Conservation (phyloP, 2,113 vertebrate species). For the Cynocephalus volans region DNA sequence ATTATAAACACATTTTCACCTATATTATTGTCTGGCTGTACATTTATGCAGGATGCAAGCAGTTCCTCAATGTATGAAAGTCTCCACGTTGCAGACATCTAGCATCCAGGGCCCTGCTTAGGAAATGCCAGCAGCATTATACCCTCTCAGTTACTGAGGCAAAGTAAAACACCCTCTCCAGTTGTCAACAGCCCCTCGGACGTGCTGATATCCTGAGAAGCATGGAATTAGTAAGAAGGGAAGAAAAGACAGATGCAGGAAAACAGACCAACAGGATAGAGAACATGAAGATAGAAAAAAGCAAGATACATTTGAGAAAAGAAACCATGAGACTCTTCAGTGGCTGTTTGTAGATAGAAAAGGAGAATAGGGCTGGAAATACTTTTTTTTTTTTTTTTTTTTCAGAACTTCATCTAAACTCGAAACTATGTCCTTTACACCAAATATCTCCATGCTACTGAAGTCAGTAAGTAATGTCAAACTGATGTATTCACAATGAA, state of each 20-base stretch:
- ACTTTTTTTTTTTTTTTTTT: conserved; percentile 11
- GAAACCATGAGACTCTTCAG: neutral
- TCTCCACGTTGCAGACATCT: neutral
- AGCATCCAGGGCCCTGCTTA: neutral
- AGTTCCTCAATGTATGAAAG: neutral
- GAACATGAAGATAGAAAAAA: neutral
- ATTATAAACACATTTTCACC: neutral
- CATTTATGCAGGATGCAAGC: too few species aligned
- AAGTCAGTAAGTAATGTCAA: accelerated
- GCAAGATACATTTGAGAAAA: neutral
- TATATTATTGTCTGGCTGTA: neutral
- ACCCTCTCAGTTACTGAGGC: too few species aligned
- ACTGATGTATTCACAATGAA: neutral
- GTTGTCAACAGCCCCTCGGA: too few species aligned
- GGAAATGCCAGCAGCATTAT: neutral
- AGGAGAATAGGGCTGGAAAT: neutral
- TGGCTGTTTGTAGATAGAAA: neutral
- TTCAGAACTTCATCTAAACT: neutral
- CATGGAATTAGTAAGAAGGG: too few species aligned
- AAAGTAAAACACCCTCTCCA: accelerated
- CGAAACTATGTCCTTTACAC: neutral
- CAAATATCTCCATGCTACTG: neutral
- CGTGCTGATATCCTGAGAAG: neutral
- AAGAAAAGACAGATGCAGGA: neutral
- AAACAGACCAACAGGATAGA: neutral